Evolutionary conservation across 2,113 vertebrate species (phyloP).

Genomic region (Engraulis encrasicolus): DNA sequence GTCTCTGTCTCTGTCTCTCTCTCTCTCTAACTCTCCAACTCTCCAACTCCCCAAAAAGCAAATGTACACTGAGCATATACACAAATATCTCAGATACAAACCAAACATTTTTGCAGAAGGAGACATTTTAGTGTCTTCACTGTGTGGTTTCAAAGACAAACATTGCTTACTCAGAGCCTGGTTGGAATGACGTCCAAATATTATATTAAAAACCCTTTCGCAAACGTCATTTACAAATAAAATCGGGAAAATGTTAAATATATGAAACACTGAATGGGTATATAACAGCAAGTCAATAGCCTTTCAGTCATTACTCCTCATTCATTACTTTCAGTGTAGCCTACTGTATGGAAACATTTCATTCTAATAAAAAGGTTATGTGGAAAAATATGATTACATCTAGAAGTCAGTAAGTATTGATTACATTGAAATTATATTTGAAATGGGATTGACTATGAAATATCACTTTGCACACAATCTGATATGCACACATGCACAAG

Average conservation of each 20-base stretch:
- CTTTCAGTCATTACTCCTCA: too few species aligned
- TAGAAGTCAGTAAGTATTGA: not conserved
- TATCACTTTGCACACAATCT: too few species aligned
- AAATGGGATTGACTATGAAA: too few species aligned
- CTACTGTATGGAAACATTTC: too few species aligned
- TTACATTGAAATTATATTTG: slow-evolving; percentile 7
- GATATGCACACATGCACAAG: too few species aligned
- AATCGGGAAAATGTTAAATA: too few species aligned
- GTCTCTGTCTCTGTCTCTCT: too few species aligned
- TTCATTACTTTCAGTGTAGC: too few species aligned
- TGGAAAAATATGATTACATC: not conserved
- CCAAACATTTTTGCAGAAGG: not conserved
- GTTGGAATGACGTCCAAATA: not conserved
- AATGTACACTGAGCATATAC: not conserved
- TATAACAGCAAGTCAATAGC: too few species aligned
- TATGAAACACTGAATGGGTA: too few species aligned
- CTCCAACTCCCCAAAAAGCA: too few species aligned
- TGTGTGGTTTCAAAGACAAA: not conserved
- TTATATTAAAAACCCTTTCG: not conserved
- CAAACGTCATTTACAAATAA: not conserved
- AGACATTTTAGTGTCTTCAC: not conserved
- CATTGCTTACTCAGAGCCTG: not conserved
- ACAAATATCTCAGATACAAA: not conserved
- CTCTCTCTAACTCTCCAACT: too few species aligned
- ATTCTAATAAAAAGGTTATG: not conserved